Evolutionary conservation across 2,888 invertebrate genomes (phyloP).

Genomic region (Acanthopleura granulata): DNA sequence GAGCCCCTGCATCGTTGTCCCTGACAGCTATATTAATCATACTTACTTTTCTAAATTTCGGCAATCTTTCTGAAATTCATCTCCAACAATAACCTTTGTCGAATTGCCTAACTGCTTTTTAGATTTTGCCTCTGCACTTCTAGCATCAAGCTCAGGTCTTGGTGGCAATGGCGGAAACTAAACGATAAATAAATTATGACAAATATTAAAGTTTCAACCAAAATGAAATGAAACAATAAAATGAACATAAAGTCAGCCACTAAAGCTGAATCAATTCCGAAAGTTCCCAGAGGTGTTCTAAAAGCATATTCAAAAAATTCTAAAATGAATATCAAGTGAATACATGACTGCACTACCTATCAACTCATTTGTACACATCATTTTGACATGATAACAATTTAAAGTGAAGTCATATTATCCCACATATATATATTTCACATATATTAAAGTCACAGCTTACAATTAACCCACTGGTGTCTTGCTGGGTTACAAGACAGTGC

Average conservation of each 20-base stretch:
- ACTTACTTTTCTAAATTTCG: conserved; percentile 67
- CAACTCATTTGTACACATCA: too few relatives aligned
- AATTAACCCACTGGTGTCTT: conserved; percentile 66
- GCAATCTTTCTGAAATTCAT: conserved; percentile 70
- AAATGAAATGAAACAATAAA: too few relatives aligned
- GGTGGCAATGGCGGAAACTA: conserved; percentile 70
- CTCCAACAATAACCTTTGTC: conserved; percentile 67
- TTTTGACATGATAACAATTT: too few relatives aligned
- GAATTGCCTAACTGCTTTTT: conserved; percentile 66
- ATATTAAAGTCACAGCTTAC: conserved; percentile 46
- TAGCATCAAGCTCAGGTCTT: conserved; percentile 67
- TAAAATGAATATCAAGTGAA: too few relatives aligned
- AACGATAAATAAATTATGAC: conserved; percentile 19
- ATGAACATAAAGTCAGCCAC: too few relatives aligned
- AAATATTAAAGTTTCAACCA: too few relatives aligned
- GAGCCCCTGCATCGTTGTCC: too few relatives aligned
- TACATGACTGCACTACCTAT: too few relatives aligned
- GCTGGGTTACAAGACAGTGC: conserved; percentile 68
- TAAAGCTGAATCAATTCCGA: neutral
- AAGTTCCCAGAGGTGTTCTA: too few relatives aligned
- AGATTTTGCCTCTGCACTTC: conserved; percentile 66
- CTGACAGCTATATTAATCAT: neutral
- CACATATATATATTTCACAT: too few relatives aligned
- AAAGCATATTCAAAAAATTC: too few relatives aligned
- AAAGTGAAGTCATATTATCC: too few relatives aligned